Conservation (phyloP, 2,113 vertebrate species). For the Etia nguti region DNA sequence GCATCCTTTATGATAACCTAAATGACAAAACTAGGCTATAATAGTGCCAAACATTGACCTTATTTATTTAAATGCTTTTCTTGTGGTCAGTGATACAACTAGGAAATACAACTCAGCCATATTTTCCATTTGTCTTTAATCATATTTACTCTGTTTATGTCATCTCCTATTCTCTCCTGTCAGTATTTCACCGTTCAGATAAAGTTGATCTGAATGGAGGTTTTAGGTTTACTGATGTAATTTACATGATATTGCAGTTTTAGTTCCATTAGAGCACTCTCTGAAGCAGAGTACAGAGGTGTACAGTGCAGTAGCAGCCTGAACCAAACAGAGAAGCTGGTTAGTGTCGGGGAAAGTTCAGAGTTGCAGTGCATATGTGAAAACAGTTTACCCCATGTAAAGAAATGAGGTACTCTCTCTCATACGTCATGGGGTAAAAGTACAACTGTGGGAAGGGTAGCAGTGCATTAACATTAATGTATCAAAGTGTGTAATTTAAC, state of each 20-base stretch:
- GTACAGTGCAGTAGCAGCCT: too few species aligned
- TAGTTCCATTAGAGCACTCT: too few species aligned
- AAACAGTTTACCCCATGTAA: background rate
- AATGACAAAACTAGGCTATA: background rate
- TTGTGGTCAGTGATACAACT: background rate
- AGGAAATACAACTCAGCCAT: background rate
- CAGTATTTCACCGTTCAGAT: background rate
- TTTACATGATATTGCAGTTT: too few species aligned
- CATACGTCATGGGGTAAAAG: background rate
- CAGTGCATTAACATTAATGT: background rate
- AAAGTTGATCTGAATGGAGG: too few species aligned
- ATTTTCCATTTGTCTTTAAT: background rate
- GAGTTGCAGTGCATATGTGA: background rate
- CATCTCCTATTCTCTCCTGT: background rate
- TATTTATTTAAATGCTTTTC: background rate
- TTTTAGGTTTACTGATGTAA: too few species aligned
- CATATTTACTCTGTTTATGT: background rate
- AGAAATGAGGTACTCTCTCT: background rate
- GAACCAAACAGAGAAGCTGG: background rate
- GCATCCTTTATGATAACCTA: background rate
- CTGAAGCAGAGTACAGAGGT: too few species aligned
- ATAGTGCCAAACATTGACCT: background rate
- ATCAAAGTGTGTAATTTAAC: background rate
- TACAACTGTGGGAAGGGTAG: too few species aligned
- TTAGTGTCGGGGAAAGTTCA: background rate